Evolutionary conservation across 2,888 invertebrate genomes (phyloP).

Genomic region (Fragum fragum): DNA sequence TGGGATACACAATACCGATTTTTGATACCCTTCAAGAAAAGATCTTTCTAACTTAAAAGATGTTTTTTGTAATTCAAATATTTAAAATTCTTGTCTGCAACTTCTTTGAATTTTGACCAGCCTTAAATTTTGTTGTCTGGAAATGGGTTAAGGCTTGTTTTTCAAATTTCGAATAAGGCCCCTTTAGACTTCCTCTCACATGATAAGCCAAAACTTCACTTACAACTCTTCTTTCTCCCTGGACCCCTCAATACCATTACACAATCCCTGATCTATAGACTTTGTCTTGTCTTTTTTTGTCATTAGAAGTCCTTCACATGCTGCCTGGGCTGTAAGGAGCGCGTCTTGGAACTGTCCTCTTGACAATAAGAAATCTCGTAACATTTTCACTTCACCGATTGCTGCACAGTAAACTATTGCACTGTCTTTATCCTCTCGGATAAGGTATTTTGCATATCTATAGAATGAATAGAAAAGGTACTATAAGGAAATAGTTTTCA

Average conservation of each 20-base stretch:
- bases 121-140: too few relatives aligned
- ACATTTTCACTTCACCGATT: constrained; percentile 76
- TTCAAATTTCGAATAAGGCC: too few relatives aligned
- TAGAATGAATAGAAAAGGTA: too few relatives aligned
- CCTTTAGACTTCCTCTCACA: too few relatives aligned
- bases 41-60: too few relatives aligned
- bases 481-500: too few relatives aligned
- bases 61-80: too few relatives aligned
- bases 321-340: constrained; percentile 80
- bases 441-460: constrained; percentile 83
- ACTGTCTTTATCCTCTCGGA: constrained; percentile 82
- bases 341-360: constrained; percentile 84
- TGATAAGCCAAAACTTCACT: neutral
- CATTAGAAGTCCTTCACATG: constrained; percentile 74
- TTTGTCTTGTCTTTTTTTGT: neutral
- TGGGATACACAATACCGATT: too few relatives aligned
- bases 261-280: constrained; percentile 26
- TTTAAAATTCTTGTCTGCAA: too few relatives aligned
- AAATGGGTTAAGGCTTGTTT: too few relatives aligned
- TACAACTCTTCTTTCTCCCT: neutral
- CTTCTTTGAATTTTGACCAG: too few relatives aligned
- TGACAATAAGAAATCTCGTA: constrained; percentile 78
- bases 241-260: constrained; percentile 1
- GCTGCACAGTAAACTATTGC: constrained; percentile 85
- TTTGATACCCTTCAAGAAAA: too few relatives aligned